Evolutionary conservation across 2,113 vertebrate species (phyloP).

Genomic region (Garra rufa): DNA sequence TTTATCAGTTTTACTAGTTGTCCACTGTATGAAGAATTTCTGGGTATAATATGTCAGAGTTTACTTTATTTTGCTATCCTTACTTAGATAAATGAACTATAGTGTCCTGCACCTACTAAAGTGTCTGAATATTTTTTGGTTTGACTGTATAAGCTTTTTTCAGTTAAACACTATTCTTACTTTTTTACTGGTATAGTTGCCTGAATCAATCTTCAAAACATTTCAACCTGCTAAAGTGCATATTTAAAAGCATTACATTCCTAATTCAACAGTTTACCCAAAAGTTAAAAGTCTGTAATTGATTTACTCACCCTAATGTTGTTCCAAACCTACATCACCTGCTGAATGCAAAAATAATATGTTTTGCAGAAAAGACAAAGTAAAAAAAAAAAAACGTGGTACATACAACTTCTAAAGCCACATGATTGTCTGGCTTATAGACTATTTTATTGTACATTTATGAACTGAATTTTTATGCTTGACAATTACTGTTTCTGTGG

Average conservation of each 20-base stretch:
- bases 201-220: neutral
- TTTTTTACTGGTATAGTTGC: neutral
- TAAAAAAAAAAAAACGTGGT: neutral
- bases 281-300: neutral
- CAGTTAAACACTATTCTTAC: neutral
- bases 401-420: neutral
- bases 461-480: neutral
- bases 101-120: no score
- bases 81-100: no score
- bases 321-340: neutral
- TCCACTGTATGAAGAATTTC: no score
- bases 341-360: neutral
- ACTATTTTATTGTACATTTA: neutral
- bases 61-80: no score
- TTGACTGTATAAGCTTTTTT: neutral
- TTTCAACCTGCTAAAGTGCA: neutral
- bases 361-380: neutral
- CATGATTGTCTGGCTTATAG: neutral
- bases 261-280: neutral
- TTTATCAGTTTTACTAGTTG: no score
- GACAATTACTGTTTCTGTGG: neutral
- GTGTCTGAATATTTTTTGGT: no score
- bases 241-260: neutral
- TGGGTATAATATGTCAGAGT: no score
- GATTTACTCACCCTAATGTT: neutral